Percentiles rank a stretch among this genome's conserved stretches.
These are phyloP conservation scores for Mya arenaria DNA, from an alignment of 1,140 invertebrate species.

Conservation along the genomic window DNA sequence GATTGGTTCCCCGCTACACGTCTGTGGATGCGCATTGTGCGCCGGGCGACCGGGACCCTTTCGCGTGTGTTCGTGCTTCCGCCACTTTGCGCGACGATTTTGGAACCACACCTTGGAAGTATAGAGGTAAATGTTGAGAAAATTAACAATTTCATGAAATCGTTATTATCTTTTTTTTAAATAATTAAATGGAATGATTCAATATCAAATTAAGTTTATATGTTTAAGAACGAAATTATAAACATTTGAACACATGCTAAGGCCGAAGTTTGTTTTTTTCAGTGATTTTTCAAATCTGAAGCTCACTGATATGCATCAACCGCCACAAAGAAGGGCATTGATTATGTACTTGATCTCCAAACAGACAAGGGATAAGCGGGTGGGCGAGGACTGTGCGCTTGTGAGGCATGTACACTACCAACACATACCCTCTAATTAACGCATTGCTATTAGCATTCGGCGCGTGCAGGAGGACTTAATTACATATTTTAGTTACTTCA, in stretches of 20 bases:
- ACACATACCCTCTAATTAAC: not conserved
- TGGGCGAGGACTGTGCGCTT: not conserved
- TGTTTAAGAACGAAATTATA: too few species aligned
- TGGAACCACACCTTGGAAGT: slow-evolving; percentile 99
- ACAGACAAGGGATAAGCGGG: not conserved
- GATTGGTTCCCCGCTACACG: slow-evolving; percentile 98
- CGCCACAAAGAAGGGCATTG: too few species aligned
- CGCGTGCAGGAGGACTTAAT: not conserved
- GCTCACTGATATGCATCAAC: too few species aligned
- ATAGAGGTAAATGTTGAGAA: too few species aligned
- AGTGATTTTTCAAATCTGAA: too few species aligned
- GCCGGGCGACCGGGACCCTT: slow-evolving; percentile 98
- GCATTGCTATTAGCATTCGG: not conserved
- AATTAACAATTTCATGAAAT: too few species aligned
- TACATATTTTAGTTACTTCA: not conserved
- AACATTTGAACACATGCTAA: too few species aligned
- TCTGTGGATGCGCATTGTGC: slow-evolving; percentile 98
- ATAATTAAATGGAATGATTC: too few species aligned
- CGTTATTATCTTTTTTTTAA: too few species aligned
- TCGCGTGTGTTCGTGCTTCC: slow-evolving; percentile 99
- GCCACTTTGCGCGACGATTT: slow-evolving; percentile 99
- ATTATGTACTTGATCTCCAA: slow-evolving; percentile 2
- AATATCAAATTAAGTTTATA: too few species aligned
- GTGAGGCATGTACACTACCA: not conserved
- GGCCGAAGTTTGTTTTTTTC: too few species aligned